Conservation (phyloP, 2,113 vertebrate genomes). For the Vidua macroura region DNA sequence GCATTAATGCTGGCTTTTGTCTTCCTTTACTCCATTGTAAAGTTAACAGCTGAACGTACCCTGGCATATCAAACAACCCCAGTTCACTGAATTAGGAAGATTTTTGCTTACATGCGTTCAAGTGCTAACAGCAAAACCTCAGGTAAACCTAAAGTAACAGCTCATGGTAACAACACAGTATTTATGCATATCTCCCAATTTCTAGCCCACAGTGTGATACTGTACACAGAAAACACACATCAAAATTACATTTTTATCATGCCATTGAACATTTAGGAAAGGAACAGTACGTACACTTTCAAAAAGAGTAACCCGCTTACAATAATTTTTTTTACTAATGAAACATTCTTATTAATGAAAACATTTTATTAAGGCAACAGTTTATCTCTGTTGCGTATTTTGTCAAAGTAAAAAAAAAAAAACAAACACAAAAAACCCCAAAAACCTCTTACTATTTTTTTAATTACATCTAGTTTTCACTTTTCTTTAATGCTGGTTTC, state of each 20-base stretch:
- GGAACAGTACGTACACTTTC: background rate
- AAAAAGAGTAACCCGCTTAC: background rate
- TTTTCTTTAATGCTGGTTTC: background rate
- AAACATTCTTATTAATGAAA: background rate
- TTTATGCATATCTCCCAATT: fast-evolving
- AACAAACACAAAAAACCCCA: fast-evolving
- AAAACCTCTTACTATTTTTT: background rate
- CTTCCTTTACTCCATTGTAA: background rate
- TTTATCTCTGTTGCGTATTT: background rate
- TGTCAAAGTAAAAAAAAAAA: background rate
- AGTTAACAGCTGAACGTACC: background rate
- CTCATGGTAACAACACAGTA: background rate
- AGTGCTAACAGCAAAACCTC: background rate
- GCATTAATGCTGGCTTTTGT: background rate
- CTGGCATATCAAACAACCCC: background rate
- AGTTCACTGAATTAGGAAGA: background rate
- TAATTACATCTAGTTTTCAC: background rate
- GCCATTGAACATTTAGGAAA: background rate
- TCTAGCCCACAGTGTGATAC: background rate
- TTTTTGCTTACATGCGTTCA: background rate
- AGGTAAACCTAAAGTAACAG: background rate
- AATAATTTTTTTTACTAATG: background rate
- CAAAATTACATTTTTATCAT: background rate
- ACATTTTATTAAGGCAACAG: background rate
- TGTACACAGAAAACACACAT: background rate